Evolutionary conservation across 2,888 invertebrate species (phyloP), one percentile per base, ranked within the genome.

Genomic region (Silvanus unidentatus): DNA sequence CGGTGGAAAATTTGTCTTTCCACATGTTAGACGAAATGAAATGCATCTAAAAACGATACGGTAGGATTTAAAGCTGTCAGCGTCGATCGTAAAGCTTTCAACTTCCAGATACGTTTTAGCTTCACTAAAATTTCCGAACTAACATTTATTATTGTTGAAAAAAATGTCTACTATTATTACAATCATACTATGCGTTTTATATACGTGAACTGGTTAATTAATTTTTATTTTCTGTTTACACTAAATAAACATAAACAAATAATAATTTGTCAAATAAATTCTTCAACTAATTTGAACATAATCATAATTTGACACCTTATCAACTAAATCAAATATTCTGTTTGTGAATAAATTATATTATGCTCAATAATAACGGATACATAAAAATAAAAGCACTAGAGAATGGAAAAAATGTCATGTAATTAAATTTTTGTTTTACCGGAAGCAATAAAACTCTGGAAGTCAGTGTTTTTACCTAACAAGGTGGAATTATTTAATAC

Each of bases 61-160:
- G 57, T 58, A 60, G 64, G 60, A 63, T 60, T 68, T 72, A 70
- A 71, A 71, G 58, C 71, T 71, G 71, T 72, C 72, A 71, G 61
- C 70, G 60, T 59, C 55, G 65, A 66, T 69, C 70, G 71, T 72
- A 72, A 71, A 71, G 59, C 71, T 72, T 70, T 72, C 72, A 70
- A 55, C 63, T 53, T 13, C 52, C 53, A 58, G 59, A 63, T 67
- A 63, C 68, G 64, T 66, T 66, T 69, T 64, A 64, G 59, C 65
- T 66, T 63, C 62, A 60, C 53, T 55, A 63, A 37, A 65, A 67
- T 63, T 64, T 62, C 58, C 63, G 62, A 59, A 59, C 59, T 57
- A 53, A 54, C 55, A 57, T 59, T 55, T 58, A 51, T 57, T 39
- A 48, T 42, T 35, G 39, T 39, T 16, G 34, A 28, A 35, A 22